Base-by-base conservation (phyloP, 1,140 invertebrate species). In the Pemphigus obesinymphae region DNA sequence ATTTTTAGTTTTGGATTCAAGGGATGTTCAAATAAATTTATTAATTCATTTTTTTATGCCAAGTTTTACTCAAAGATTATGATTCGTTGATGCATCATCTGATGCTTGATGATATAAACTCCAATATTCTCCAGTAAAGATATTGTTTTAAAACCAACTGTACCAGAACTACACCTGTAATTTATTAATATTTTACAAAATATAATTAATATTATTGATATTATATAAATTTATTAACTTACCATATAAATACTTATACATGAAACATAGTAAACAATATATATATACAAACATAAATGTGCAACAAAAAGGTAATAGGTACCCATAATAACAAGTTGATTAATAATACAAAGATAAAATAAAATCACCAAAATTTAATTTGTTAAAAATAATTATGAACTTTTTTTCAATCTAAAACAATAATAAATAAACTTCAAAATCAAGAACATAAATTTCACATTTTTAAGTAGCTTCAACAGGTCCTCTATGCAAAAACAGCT, bases 391-490 rank as follows among this genome's bases (percentile, higher is more conserved):
- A 23, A 55, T 3, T 50, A 50, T 7, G n/a, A 50, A 50, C n/a
- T 50, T 50, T n/a, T 50, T 50, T 50, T 20, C 48, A 50, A 50
- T 50, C 20, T 20, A 50, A 50, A 55, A 20, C 23, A 55, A 3
- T 55, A 23, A 55, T 55, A 23, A 55, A n/a, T 55, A 26, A 0
- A 55, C 8, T 55, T 55, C 10, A 55, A 55, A 23, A 23, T n/a
- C 23, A 55, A 55, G n/a, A 61, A 61, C 55, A 58, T 58, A 58
- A 58, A 58, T 58, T n/a, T 58, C n/a, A 58, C 55, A 58, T 58
- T 13, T 58, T 58, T 58, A 29, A 26, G 23, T 34, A 34, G 13
- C 58, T 34, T 31, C 31, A 31, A 34, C 29, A 8, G 58, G 15
- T 61, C 26, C 58, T 17, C 15, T 61, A 31, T 61, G 58, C 58